A percentile compares a stretch with the other conserved stretches of the same genome.
phyloP scores from a whole-genome alignment of 2,113 vertebrate genomes.

The Alethe castanea region DNA sequence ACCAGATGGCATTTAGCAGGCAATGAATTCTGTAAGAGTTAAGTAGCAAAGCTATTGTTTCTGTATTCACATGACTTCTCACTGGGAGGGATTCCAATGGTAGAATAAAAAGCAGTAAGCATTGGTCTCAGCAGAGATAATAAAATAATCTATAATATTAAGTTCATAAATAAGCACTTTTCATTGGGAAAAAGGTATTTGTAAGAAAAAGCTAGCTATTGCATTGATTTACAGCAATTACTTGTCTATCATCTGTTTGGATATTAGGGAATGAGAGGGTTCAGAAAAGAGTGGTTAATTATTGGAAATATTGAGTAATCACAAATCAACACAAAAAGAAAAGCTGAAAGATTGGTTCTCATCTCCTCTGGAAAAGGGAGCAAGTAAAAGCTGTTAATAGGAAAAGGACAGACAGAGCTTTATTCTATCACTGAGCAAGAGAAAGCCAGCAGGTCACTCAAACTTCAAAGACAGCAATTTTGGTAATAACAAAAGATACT shows the following conservation, averaged over 20 bases:
- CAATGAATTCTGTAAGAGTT: background rate
- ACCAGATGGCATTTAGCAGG: background rate
- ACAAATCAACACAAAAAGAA: background rate
- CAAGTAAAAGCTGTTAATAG: background rate
- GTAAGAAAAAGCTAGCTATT: background rate
- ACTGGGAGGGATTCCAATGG: background rate
- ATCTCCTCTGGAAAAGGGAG: background rate
- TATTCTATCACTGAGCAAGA: background rate
- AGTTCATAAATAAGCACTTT: background rate
- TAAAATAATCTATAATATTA: background rate
- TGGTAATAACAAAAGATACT: background rate
- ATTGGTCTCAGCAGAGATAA: background rate
- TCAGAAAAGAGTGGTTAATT: background rate
- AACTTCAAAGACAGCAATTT: background rate
- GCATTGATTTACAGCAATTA: background rate
- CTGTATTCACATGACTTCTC: background rate
- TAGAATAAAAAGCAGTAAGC: background rate
- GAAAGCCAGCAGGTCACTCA: background rate
- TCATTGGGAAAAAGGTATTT: background rate
- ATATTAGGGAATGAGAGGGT: background rate
- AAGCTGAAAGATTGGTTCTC: background rate
- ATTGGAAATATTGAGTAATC: background rate
- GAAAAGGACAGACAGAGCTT: background rate
- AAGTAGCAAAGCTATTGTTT: constrained; percentile 8
- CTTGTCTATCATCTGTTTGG: background rate